These are phyloP conservation scores for Xiphophorus hellerii DNA, from an alignment of 2,113 vertebrate species.

Conservation along the genomic window DNA sequence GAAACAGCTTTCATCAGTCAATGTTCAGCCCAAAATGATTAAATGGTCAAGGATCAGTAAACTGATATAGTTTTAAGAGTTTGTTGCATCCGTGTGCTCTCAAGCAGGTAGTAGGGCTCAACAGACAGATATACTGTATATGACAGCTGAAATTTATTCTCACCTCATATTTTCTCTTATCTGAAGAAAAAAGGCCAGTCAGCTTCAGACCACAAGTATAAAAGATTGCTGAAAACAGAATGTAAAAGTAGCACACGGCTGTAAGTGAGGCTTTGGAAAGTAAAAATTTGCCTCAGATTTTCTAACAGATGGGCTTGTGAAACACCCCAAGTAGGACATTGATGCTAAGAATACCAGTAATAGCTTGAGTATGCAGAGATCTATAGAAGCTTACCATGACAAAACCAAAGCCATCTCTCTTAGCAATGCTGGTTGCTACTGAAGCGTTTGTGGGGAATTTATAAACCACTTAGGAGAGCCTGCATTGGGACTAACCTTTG, in stretches of 20 bases:
- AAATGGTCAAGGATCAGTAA: slow-evolving; percentile 7
- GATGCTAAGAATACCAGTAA: slow-evolving; percentile 62
- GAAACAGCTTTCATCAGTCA: no score
- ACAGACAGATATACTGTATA: background rate
- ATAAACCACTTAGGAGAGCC: slow-evolving; percentile 67
- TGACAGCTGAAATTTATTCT: slow-evolving; percentile 25
- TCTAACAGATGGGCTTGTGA: slow-evolving; percentile 47
- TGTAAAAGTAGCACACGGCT: slow-evolving; percentile 28
- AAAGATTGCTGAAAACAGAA: slow-evolving; percentile 6
- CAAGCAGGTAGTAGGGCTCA: background rate
- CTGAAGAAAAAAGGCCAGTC: slow-evolving; percentile 2
- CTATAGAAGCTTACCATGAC: slow-evolving; percentile 32
- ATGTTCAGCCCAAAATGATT: background rate
- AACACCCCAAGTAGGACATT: slow-evolving; percentile 53
- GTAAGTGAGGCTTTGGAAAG: slow-evolving; percentile 33
- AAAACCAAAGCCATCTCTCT: slow-evolving; percentile 27
- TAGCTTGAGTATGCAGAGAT: slow-evolving; percentile 10
- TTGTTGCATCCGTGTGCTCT: background rate
- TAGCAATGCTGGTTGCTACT: slow-evolving; percentile 22
- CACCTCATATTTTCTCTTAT: slow-evolving; percentile 6
- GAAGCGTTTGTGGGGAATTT: slow-evolving; percentile 62
- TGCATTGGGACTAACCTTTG: slow-evolving; percentile 61
- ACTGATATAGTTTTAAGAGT: background rate
- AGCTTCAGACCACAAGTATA: slow-evolving; percentile 25
- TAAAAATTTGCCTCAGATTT: slow-evolving; percentile 23